These are phyloP conservation scores for Periophthalmus modestus DNA, from an alignment of 2,113 vertebrate genomes.

Conservation along the genomic window DNA sequence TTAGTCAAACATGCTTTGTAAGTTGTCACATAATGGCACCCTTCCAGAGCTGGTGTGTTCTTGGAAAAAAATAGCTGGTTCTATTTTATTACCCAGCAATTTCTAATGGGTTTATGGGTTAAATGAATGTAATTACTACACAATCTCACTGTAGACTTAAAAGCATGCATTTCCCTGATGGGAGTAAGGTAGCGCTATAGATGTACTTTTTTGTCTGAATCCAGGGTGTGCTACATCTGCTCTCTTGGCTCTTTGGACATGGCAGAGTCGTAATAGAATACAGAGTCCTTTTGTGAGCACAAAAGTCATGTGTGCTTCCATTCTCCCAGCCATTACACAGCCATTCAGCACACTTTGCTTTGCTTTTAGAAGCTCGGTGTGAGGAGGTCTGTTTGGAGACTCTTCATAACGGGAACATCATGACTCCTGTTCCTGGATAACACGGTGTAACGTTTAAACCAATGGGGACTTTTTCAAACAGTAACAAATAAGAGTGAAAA, in stretches of 20 bases:
- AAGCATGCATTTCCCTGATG: too few species aligned
- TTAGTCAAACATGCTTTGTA: neutral
- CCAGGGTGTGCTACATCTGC: neutral
- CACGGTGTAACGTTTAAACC: neutral
- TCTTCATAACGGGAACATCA: neutral
- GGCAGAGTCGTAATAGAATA: neutral
- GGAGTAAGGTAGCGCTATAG: neutral
- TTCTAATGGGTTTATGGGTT: neutral
- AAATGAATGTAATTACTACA: neutral
- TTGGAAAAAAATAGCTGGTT: neutral
- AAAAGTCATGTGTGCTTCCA: slow-evolving; percentile 1
- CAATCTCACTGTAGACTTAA: neutral
- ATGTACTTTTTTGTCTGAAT: neutral
- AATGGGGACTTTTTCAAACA: neutral
- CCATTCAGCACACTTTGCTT: slow-evolving; percentile 2
- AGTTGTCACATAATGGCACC: neutral
- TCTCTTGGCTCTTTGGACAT: neutral
- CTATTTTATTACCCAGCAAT: neutral
- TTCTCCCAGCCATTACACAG: neutral
- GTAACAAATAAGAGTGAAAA: neutral
- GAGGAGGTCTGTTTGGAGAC: slow-evolving; percentile 1
- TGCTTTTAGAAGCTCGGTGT: slow-evolving; percentile 4
- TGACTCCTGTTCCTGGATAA: neutral
- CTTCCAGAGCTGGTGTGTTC: neutral
- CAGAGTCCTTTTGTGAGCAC: neutral